Evolutionary conservation across 2,113 vertebrate genomes (phyloP), one percentile per base, ranked within the genome.

Genomic region (Seriola dumerili): DNA sequence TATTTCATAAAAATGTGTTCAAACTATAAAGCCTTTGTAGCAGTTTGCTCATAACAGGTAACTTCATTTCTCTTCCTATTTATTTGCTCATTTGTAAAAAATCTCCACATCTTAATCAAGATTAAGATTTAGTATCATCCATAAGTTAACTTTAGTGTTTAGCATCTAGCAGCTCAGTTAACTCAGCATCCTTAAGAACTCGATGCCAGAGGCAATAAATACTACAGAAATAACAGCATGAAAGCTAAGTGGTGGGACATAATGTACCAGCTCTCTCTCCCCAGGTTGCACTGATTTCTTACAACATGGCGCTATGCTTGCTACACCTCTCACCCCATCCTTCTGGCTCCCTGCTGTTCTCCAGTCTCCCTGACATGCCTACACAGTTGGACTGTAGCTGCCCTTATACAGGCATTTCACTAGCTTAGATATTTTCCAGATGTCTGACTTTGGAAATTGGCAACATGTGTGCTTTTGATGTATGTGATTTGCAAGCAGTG

Each of bases 401-500:
- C 85, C 83, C 86, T 89, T 71, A 80, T 38, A 54, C 73, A 11
- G 78, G 59, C 74, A 76, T 90, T 85, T 86, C 70, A 81, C 70
- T 38, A 40, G 65, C 84, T 72, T 68, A 70, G 80, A 89, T 75
- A 74, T 88, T 84, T 94, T 93, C 90, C 92, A 94, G 92, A 92
- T 93, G 90, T 80, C 85, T 89, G 89, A 76, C 67, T 91, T 66
- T 25, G 25, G 25, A 87, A 74, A 76, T 76, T 89, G 62, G 11
- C 50, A 67, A 50, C 38, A 59, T 80, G 17, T 74, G 75, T 76
- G 71, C 70, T 75, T 89, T 69, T 78, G 77, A 91, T 85, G 32
- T 84, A 34, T 78, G 54, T 36, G 71, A 25, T 80, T 72, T 84
- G 48, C 4, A 65, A 69, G 48, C 7, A 21, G 12, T 38, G n/a